Evolutionary conservation across 35 echinoderm and acorn worm genomes (phyloP), one percentile per base, ranked within the genome.

Genomic region (Anneissia japonica): DNA sequence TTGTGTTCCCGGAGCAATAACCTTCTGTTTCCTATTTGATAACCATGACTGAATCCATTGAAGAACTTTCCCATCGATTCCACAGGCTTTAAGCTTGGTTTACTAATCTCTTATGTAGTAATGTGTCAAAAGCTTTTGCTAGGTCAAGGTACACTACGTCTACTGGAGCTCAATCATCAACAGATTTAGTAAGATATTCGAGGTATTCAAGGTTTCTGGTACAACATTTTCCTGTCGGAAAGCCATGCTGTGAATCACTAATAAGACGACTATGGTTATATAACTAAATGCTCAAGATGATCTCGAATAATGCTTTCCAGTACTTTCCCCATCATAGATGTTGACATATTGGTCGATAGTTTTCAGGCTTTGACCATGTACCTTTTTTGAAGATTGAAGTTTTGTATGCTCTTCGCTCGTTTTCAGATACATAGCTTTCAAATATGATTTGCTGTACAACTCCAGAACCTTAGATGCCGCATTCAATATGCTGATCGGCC

Each of bases 31-130:
- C 38, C 87, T 89, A n/a, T 74, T 36, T 10, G 79, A 26, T 45
- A 89, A 39, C 87, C 80, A 89, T 37, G 26, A 10, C 37, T 87
- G 26, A 30, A 86, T 86, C 84, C 84, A 84, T 39, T 3, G 37
- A 3, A 55, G 30, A 7, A 84, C 17, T 19, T 84, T 73, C 3
- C 82, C 82, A 4, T 31, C 12, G 16, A 84, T 32, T 21, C 82
- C 82, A 84, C 64, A 34, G 30, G 46, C 6, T 10, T 73, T 14
- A 4, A 84, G 16, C 64, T 84, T 84, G 11, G 7, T 26, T 5
- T n/a, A 72, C 4, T 28, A 84, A 45, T 84, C 82, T 84, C 38
- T 72, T 3, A 56, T 84, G 82, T 9, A n/a, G 39, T 28, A 84
- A 38, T 46, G 17, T 84, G 35, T 84, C 82, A 55, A 84, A 84